These are phyloP conservation scores for Chymomyza caudatula DNA, from an alignment of 2,888 invertebrate genomes.

Conservation along the genomic window DNA sequence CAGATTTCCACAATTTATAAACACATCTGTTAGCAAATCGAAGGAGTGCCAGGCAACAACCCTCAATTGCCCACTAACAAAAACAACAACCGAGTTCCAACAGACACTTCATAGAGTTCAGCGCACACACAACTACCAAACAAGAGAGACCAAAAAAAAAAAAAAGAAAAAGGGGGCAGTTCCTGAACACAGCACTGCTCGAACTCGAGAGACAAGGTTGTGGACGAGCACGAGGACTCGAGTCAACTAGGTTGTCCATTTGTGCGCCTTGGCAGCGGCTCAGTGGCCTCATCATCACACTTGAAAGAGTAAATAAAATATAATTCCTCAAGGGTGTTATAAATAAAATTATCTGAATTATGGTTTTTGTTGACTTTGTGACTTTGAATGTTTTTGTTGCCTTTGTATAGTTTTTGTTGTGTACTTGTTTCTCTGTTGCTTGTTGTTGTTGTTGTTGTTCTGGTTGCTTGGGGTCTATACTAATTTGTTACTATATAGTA, in stretches of 20 bases:
- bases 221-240: neutral
- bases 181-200: constrained; percentile 25
- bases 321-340: constrained; percentile 74
- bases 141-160: neutral
- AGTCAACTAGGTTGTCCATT: constrained; percentile 27
- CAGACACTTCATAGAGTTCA: constrained; percentile 40
- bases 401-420: constrained; percentile 53
- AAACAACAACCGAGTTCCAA: neutral
- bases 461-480: constrained; percentile 35
- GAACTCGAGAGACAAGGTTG: constrained; percentile 12
- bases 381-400: constrained; percentile 37
- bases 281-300: constrained; percentile 69
- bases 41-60: constrained; percentile 55
- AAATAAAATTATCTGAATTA: constrained; percentile 76
- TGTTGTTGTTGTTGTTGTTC: constrained; percentile 1
- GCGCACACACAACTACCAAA: constrained; percentile 10
- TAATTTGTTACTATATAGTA: constrained; percentile 54
- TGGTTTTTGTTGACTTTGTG: constrained; percentile 73
- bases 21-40: constrained; percentile 67
- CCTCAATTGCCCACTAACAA: constrained; percentile 38
- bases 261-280: constrained; percentile 24
- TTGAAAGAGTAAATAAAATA: constrained; percentile 73
- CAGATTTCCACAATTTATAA: constrained; percentile 69
- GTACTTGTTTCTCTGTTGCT: too few relatives aligned
- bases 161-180: constrained; percentile 20